These are phyloP conservation scores for Chrysaora quinquecirrha DNA, from an alignment of 30 jellyfish, hydroid and myxozoan species.

Conservation along the genomic window DNA sequence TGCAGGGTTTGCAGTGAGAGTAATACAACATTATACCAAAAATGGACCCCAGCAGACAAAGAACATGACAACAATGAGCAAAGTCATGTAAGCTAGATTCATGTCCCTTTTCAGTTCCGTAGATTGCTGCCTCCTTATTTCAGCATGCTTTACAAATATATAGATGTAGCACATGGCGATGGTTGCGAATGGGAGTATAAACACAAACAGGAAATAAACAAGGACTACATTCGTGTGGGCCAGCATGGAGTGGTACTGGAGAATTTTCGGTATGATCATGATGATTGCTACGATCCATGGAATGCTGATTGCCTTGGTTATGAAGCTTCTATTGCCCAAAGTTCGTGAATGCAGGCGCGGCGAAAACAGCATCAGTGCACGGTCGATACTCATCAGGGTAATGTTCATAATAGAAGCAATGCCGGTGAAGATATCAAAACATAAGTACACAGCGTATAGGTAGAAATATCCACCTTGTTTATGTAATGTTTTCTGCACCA, in stretches of 20 bases:
- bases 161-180: slow-evolving; percentile 48
- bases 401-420: slow-evolving; percentile 53
- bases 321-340: slow-evolving; percentile 11
- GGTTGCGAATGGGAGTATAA: slow-evolving; percentile 22
- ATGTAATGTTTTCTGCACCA: slow-evolving; percentile 5
- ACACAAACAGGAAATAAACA: slow-evolving; percentile 17
- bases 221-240: neutral
- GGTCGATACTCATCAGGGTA: slow-evolving; percentile 60
- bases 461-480: neutral
- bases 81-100: slow-evolving; percentile 47
- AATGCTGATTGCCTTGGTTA: slow-evolving; percentile 11
- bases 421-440: slow-evolving; percentile 55
- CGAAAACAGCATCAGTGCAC: slow-evolving; percentile 42
- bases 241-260: slow-evolving; percentile 16
- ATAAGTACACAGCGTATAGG: slow-evolving; percentile 40
- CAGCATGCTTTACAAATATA: slow-evolving; percentile 8
- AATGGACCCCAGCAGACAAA: slow-evolving; percentile 68
- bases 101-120: slow-evolving; percentile 21
- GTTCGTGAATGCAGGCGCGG: slow-evolving; percentile 52
- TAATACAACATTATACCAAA: slow-evolving; percentile 45
- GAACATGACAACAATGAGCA: slow-evolving; percentile 44
- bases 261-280: slow-evolving; percentile 37
- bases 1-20: slow-evolving; percentile 43
- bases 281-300: slow-evolving; percentile 45
- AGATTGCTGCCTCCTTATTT: neutral